A percentile compares a stretch with the other conserved stretches of the same genome.
Conservation (phyloP, 1,140 invertebrate genomes). For the Dinoponera quadriceps region DNA sequence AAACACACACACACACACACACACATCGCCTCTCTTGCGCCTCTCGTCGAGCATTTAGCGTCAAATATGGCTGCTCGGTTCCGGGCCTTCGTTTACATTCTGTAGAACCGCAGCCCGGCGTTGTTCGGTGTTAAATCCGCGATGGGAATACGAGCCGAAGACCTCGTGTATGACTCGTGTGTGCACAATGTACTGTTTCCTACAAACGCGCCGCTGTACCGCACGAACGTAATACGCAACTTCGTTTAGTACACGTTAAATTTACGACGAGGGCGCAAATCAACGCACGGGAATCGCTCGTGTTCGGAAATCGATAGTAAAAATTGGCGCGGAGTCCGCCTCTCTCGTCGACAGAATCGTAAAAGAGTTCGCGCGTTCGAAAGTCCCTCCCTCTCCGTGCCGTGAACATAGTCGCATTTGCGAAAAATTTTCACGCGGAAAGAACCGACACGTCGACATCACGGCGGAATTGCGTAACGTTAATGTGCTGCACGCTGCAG, state of each 20-base stretch:
- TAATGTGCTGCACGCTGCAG: neutral
- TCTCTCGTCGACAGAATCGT: neutral
- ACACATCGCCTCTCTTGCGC: neutral
- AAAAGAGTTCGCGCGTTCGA: too few relatives aligned
- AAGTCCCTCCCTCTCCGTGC: neutral
- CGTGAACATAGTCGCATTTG: neutral
- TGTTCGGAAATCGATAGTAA: neutral
- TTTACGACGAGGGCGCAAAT: neutral
- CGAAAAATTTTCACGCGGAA: neutral
- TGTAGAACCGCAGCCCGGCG: neutral
- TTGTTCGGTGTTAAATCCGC: conserved; percentile 38
- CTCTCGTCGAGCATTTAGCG: conserved; percentile 21
- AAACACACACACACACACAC: conserved; percentile 9
- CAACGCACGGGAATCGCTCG: neutral
- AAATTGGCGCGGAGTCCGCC: neutral
- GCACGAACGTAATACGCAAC: conserved; percentile 2
- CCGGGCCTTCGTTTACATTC: conserved; percentile 23
- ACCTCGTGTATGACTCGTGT: neutral
- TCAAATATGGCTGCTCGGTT: conserved; percentile 37
- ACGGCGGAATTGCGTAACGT: neutral
- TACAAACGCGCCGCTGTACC: neutral
- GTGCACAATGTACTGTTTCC: neutral
- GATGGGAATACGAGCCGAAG: conserved; percentile 48
- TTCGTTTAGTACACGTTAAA: conserved; percentile 14
- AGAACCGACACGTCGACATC: neutral